These are phyloP conservation scores for Aptenodytes forsteri DNA, from an alignment of 2,113 vertebrate genomes.

Conservation along the genomic window DNA sequence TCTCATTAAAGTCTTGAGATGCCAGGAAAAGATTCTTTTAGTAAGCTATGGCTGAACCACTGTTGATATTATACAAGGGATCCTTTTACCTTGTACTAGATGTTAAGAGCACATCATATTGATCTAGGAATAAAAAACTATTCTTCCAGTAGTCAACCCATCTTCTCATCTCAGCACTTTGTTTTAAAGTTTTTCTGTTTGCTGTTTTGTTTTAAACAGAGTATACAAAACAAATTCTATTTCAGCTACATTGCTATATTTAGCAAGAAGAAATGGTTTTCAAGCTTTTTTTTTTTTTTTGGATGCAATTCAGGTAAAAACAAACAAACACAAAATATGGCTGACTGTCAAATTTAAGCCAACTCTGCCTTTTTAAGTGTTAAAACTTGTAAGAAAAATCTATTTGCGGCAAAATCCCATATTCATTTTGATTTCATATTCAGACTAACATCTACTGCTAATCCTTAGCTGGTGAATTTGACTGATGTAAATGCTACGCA, in stretches of 20 bases:
- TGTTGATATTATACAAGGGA: constrained; percentile 76
- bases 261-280: constrained; percentile 62
- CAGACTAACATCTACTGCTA: constrained; percentile 37
- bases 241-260: constrained; percentile 65
- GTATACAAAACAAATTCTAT: constrained; percentile 66
- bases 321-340: constrained; percentile 59
- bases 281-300: constrained; percentile 37
- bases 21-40: constrained; percentile 71
- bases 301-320: constrained; percentile 70
- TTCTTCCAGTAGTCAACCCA: constrained; percentile 65
- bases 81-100: constrained; percentile 74
- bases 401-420: constrained; percentile 22
- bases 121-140: constrained; percentile 76
- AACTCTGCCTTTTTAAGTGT: constrained; percentile 31
- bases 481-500: constrained; percentile 40
- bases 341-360: constrained; percentile 67
- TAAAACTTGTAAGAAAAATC: constrained; percentile 30
- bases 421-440: constrained; percentile 40
- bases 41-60: constrained; percentile 45
- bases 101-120: constrained; percentile 76
- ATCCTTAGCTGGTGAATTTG: constrained; percentile 31
- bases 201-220: constrained; percentile 59
- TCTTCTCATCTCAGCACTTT: constrained; percentile 71
- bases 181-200: constrained; percentile 61
- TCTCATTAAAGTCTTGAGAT: constrained; percentile 65